Base-by-base conservation (phyloP, 1,140 invertebrate genomes). In the Euglossa dilemma region DNA sequence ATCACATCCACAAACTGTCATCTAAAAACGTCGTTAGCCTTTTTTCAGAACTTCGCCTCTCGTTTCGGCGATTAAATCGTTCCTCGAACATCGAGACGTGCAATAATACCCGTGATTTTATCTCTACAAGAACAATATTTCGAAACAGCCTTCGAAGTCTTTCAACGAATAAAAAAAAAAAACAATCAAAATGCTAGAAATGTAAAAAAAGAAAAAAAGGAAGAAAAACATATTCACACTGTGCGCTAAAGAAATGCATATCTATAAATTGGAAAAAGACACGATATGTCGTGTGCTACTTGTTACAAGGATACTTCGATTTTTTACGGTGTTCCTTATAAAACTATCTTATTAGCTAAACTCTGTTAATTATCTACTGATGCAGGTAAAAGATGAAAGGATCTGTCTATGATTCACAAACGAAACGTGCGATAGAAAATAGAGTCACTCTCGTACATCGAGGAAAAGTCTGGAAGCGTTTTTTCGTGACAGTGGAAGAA, bases 1-100 rank as follows among this genome's bases (percentile, higher is more conserved):
- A 94, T 91, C 91, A 91, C 93, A 94, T 93, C 93, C 93, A 92
- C 92, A 92, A 84, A 92, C 90, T 92, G 93, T 90, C 92, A 94
- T 94, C 93, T 94, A 94, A 91, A 94, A 94, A 93, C 80, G 91
- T 92, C 77, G 91, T 92, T 90, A 87, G 88, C 84, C 87, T 83
- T 84, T 85, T 90, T 93, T 87, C 89, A 89, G 66, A 87, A 47
- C 59, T 71, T 59, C 71, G 69, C 80, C 75, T 28, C 23, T 74
- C 70, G 71, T 47, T 56, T 36, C 28, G 66, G 56, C 79, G 79
- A 64, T 74, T 80, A 56, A n/a, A 54, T 59, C 77, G 23, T 52
- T 23, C 54, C 67, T 69, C 59, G n/a, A 61, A 63, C 25, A 54
- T 50, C 6, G n/a, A 72, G 43, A 18, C 67, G 67, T 71, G 20